These are phyloP conservation scores for Erannis defoliaria DNA, from an alignment of 2,888 invertebrate genomes.

Conservation along the genomic window DNA sequence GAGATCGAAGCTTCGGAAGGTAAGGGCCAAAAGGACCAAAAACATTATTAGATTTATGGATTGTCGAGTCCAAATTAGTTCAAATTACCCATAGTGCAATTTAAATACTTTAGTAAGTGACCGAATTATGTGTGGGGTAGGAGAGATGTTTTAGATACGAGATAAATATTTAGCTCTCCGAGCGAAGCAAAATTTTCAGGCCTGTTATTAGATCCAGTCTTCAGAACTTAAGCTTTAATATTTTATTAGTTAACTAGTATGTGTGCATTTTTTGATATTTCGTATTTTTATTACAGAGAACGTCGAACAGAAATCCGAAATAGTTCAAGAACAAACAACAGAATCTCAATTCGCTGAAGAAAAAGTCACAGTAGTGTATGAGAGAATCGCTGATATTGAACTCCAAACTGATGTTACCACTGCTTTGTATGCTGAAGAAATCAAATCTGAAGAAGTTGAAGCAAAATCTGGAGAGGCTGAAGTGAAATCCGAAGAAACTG, in stretches of 20 bases:
- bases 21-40: slow-evolving; percentile 29
- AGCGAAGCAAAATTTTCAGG: no score
- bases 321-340: slow-evolving; percentile 41
- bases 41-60: no score
- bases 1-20: slow-evolving; percentile 46
- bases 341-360: slow-evolving; percentile 38
- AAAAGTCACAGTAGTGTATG: slow-evolving; percentile 31
- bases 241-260: no score
- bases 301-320: slow-evolving; percentile 38
- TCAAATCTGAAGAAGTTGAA: slow-evolving; percentile 21
- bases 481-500: slow-evolving; percentile 30
- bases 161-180: no score
- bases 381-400: slow-evolving; percentile 26
- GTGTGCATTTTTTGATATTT: no score
- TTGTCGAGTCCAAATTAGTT: no score
- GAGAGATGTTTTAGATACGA: no score
- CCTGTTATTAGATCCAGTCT: no score
- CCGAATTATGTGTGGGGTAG: no score
- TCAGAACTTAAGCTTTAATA: no score
- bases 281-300: slow-evolving; percentile 41
- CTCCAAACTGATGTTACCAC: slow-evolving; percentile 32
- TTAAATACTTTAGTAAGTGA: no score
- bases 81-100: no score
- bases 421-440: slow-evolving; percentile 26
- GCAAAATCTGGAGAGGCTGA: slow-evolving; percentile 21